These are phyloP conservation scores for Desmodus rotundus DNA, from an alignment of 2,113 vertebrate species.

Conservation along the genomic window DNA sequence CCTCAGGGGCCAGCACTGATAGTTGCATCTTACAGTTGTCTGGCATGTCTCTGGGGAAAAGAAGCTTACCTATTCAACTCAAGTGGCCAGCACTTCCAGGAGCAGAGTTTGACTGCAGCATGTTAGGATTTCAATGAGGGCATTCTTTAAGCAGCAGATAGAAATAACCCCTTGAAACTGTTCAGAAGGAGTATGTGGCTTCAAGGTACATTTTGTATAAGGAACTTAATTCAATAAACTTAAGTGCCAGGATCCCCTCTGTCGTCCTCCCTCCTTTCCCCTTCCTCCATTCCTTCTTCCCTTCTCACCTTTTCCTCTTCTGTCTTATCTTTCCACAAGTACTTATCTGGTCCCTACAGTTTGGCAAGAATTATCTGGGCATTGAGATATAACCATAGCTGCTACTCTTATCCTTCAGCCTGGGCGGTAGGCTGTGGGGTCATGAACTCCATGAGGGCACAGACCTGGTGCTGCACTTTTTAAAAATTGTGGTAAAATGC, in stretches of 20 bases:
- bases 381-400: background rate
- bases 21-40: background rate
- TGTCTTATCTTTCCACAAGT: background rate
- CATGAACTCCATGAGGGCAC: background rate
- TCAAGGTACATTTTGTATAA: background rate
- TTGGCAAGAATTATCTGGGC: background rate
- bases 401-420: background rate
- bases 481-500: background rate
- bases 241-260: background rate
- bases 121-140: background rate
- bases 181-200: background rate
- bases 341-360: background rate
- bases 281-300: fast-evolving
- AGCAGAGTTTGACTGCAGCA: background rate
- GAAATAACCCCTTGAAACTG: background rate
- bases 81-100: background rate
- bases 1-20: background rate
- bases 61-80: background rate
- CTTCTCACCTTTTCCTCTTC: no score
- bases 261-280: fast-evolving
- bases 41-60: background rate
- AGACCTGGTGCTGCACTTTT: background rate
- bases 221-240: background rate
- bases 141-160: background rate
- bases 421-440: no score